These are phyloP conservation scores for Chromobotia macracanthus DNA, from an alignment of 2,797 vertebrate genomes.

Conservation along the genomic window DNA sequence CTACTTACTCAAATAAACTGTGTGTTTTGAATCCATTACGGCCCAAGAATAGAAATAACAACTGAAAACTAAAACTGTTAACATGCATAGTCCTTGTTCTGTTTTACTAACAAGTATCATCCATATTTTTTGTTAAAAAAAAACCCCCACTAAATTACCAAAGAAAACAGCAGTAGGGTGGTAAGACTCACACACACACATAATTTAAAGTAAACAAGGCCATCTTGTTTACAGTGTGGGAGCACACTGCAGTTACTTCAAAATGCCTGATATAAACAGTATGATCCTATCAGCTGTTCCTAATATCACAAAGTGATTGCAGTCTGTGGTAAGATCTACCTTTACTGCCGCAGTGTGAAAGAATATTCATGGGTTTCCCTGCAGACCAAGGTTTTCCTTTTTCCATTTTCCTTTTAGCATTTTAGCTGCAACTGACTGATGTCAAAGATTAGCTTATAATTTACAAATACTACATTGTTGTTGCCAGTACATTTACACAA, in stretches of 20 bases:
- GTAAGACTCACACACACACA: neutral
- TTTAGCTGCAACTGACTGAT: too few species aligned
- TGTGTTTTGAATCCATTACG: neutral
- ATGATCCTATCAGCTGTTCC: neutral
- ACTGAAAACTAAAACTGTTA: neutral
- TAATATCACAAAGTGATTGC: slow-evolving; percentile 8
- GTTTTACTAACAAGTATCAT: neutral
- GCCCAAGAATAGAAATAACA: too few species aligned
- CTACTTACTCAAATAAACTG: neutral
- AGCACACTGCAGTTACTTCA: neutral
- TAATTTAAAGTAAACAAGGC: neutral
- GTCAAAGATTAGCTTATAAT: neutral
- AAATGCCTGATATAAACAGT: neutral
- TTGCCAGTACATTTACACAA: neutral
- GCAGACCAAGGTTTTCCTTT: too few species aligned
- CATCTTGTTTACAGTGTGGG: neutral
- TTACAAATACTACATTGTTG: neutral
- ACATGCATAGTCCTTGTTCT: neutral
- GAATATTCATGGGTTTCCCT: neutral
- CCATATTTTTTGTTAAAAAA: neutral
- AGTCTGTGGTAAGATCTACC: neutral
- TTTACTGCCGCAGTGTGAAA: neutral
- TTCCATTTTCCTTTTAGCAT: neutral
- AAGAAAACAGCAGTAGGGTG: neutral
- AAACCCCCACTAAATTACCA: neutral